Percentiles rank a stretch among this genome's conserved stretches.
phyloP scores from a whole-genome alignment of 1,140 invertebrate species.

The Gryllus bimaculatus region DNA sequence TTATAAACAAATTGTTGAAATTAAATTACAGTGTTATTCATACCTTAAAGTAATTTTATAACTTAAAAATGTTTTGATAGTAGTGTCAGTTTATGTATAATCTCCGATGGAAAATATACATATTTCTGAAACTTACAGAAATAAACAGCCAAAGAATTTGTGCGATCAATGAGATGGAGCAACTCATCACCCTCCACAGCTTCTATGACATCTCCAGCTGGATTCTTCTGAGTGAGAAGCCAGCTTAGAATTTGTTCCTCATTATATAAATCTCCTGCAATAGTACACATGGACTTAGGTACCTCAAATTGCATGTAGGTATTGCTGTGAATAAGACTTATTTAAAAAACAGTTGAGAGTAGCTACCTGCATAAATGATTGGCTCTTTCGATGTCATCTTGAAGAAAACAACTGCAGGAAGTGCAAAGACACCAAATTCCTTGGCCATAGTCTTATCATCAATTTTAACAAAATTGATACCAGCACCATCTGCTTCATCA shows the following conservation, averaged over 20 bases:
- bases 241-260: conserved; percentile 81
- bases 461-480: conserved; percentile 88
- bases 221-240: conserved; percentile 83
- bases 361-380: conserved; percentile 80
- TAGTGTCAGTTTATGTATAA: too few relatives aligned
- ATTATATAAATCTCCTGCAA: conserved; percentile 74
- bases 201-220: conserved; percentile 82
- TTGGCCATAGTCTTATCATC: conserved; percentile 80
- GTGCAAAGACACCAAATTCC: conserved; percentile 75
- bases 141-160: conserved; percentile 77
- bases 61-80: too few relatives aligned
- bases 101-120: too few relatives aligned
- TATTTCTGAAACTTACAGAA: conserved; percentile 66
- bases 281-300: background rate
- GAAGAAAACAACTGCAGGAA: conserved; percentile 84
- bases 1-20: too few relatives aligned
- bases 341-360: background rate
- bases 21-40: too few relatives aligned
- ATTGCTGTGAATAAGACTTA: background rate
- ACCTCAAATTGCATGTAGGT: background rate
- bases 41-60: too few relatives aligned
- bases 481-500: conserved; percentile 83
- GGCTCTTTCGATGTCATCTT: conserved; percentile 80
- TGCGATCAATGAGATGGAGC: conserved; percentile 67
- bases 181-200: conserved; percentile 75